Evolutionary conservation across 1,140 invertebrate genomes (phyloP).

Genomic region (Calliopsis andreniformis): DNA sequence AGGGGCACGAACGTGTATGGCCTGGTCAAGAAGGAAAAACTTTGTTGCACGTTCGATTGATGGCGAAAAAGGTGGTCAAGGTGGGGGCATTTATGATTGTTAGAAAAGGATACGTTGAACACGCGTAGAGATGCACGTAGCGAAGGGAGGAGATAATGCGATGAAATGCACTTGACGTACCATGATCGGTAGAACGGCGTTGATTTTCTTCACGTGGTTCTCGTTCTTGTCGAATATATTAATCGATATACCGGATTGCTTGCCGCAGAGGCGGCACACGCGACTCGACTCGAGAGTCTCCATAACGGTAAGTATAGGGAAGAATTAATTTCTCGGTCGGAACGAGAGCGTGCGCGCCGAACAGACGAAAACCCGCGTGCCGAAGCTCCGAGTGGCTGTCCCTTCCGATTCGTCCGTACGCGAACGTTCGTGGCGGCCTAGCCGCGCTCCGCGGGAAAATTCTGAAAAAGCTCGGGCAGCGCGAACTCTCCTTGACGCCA

Average conservation of each 20-base stretch:
- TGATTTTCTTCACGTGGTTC: conserved; percentile 74
- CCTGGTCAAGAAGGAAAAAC: neutral
- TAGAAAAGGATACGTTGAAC: neutral
- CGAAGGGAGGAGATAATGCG: conserved; percentile 16
- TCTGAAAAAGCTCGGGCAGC: conserved; percentile 40
- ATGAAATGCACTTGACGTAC: conserved; percentile 66
- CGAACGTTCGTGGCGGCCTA: conserved; percentile 4
- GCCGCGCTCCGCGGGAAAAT: conserved; percentile 47
- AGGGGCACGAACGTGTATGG: too few relatives aligned
- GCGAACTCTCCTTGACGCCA: conserved; percentile 18
- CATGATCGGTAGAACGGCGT: conserved; percentile 76
- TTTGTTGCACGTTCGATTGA: neutral
- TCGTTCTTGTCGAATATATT: conserved; percentile 76
- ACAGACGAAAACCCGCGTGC: too few relatives aligned
- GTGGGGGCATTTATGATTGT: conserved; percentile 32
- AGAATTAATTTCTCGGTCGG: conserved; percentile 18
- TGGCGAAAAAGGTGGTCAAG: conserved; percentile 19
- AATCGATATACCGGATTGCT: conserved; percentile 72
- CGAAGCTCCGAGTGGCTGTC: conserved; percentile 11
- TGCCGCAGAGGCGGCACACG: conserved; percentile 77
- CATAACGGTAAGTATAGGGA: conserved; percentile 63
- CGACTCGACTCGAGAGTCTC: conserved; percentile 76
- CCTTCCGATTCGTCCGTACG: neutral
- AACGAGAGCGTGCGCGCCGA: neutral
- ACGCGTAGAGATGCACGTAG: neutral